Evolutionary conservation across 2,888 invertebrate species (phyloP).

Genomic region (Chrysolina haemoptera): DNA sequence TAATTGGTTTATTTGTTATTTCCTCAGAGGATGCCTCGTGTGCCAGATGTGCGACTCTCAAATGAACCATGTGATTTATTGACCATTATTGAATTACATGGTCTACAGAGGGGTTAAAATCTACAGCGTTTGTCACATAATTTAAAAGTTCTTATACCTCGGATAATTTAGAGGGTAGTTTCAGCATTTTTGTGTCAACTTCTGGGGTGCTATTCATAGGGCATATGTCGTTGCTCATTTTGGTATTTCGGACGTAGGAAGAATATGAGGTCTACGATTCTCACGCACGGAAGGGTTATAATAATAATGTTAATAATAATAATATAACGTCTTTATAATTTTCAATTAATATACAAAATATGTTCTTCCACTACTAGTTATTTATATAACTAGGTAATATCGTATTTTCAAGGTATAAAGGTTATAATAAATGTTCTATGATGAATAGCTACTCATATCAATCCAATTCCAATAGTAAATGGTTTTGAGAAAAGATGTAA

Average conservation of each 20-base stretch:
- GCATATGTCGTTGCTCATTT: neutral
- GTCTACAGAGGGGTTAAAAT: slow-evolving; percentile 19
- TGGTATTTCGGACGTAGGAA: neutral
- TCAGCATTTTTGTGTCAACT: slow-evolving; percentile 6
- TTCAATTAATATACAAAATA: too few species aligned
- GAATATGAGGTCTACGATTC: neutral
- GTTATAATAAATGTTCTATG: too few species aligned
- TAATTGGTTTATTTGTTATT: slow-evolving; percentile 27
- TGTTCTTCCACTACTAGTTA: too few species aligned
- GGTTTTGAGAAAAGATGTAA: too few species aligned
- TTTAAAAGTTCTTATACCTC: slow-evolving; percentile 7
- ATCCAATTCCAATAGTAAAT: too few species aligned
- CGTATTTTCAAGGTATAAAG: too few species aligned
- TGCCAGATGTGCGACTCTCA: slow-evolving; percentile 23
- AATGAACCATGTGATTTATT: slow-evolving; percentile 33
- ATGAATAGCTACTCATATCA: too few species aligned
- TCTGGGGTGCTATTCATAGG: slow-evolving; percentile 2
- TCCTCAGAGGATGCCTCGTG: slow-evolving; percentile 13
- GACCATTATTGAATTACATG: slow-evolving; percentile 22
- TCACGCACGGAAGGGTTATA: neutral
- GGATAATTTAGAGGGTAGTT: slow-evolving; percentile 14
- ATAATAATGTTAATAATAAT: too few species aligned
- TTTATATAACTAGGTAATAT: too few species aligned
- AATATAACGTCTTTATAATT: too few species aligned
- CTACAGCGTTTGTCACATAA: slow-evolving; percentile 19